Conservation (phyloP, 2,797 vertebrate genomes). For the Pyrocephalus nanus region DNA sequence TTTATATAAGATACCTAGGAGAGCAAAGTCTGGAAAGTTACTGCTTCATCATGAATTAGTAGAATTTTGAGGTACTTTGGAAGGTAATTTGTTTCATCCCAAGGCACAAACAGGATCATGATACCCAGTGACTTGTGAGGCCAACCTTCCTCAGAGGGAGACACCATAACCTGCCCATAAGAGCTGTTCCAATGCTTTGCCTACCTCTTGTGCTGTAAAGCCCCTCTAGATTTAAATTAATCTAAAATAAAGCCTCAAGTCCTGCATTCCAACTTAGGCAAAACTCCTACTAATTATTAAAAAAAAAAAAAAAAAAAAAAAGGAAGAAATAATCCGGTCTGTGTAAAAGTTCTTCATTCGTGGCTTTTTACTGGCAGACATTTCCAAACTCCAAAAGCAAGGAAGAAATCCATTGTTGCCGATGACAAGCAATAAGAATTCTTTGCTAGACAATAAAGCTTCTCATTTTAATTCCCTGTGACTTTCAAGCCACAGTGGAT, state of each 20-base stretch:
- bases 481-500: conserved; percentile 29
- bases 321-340: fast-evolving
- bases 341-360: neutral
- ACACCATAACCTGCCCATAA: neutral
- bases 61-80: neutral
- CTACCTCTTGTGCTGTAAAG: neutral
- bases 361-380: neutral
- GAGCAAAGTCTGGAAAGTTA: neutral
- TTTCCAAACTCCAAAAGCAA: neutral
- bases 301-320: neutral
- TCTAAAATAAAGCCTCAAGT: neutral
- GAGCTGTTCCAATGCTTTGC: neutral
- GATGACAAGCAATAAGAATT: conserved; percentile 32
- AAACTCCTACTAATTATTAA: neutral
- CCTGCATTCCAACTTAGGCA: neutral
- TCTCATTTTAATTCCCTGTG: conserved; percentile 27
- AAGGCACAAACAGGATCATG: neutral
- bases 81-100: neutral
- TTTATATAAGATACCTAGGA: neutral
- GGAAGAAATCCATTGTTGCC: neutral
- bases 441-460: neutral
- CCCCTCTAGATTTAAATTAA: neutral
- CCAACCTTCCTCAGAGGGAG: neutral
- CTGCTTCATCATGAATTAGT: neutral
- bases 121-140: neutral